Base-by-base conservation (phyloP, 37 sponge, comb jelly and placozoan species). In the Lycopodina hypogea region DNA sequence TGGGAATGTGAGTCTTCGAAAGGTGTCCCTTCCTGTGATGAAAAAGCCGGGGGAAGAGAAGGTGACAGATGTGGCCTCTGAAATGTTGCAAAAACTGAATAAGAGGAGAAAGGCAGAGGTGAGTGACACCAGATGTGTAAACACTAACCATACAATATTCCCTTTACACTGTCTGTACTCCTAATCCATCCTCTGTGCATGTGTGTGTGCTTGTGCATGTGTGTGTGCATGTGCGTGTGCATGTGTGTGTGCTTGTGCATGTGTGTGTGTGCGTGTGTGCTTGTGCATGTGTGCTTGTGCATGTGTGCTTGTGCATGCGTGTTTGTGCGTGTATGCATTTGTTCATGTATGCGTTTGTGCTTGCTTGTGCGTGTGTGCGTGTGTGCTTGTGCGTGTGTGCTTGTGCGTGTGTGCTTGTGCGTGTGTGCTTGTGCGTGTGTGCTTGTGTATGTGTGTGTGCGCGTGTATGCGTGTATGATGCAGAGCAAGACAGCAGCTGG, bases 11-110 rank as follows among this genome's bases (percentile, higher is more conserved):
- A 32, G 45, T 30, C 72, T 72, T 1, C 72, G 72, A n/a, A 24
- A 65, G 18, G 66, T 65, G 35, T 40, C 59, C 38, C 59, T 22
- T 51, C 69, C 72, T 63, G n/a, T 1, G 9, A 15, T 11, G 18
- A 2, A 45, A 21, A 2, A 7, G 1, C 1, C 41, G 14, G 67
- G 67, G 30, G 67, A 66, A n/a, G 85, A 76, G 12, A 75, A 79
- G 18, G 82, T 78, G 21, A 74, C 82, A 7, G 86, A 90, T 63
- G 72, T 85, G n/a, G 53, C 67, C 3, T 76, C 85, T 48, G 90
- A 90, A 78, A 28, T 90, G 62, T 22, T 74, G 24, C 69, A 56
- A 28, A 85, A 56, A 69, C 32, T 84, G 52, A 73, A 14, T n/a
- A 70, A 70, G 22, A 4, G 23, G 45, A 70, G 23, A 6, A 70